phyloP scores from a whole-genome alignment of 2,797 vertebrate genomes.

The Myotis findleyi region DNA sequence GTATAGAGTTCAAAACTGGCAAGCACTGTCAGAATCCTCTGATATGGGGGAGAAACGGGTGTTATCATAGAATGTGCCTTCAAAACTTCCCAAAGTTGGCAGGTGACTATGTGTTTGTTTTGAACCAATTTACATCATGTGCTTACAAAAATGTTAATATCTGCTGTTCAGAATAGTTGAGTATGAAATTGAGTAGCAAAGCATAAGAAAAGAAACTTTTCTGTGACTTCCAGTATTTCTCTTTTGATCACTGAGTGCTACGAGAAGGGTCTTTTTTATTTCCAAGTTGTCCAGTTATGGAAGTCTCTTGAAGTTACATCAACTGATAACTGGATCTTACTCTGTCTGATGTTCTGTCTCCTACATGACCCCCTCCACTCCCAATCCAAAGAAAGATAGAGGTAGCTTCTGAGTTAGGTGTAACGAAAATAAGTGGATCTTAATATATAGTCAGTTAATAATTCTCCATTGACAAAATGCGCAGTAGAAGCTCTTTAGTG shows the following conservation, averaged over 20 bases:
- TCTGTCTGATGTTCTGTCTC: neutral
- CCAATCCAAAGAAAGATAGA: neutral
- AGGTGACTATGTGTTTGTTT: neutral
- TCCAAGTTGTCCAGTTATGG: neutral
- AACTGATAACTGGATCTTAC: neutral
- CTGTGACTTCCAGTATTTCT: constrained; percentile 11
- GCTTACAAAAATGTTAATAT: constrained; percentile 59
- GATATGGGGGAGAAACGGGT: neutral
- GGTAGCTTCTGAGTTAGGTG: neutral
- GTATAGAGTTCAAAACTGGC: constrained; percentile 23
- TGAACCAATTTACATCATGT: constrained; percentile 36
- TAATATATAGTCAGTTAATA: neutral
- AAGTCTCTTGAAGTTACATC: neutral
- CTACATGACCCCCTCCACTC: neutral
- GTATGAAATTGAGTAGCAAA: neutral
- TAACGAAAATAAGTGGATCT: neutral
- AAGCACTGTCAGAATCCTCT: neutral
- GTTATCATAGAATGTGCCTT: constrained; percentile 4
- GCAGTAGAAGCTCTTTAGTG: neutral
- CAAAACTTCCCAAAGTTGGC: neutral
- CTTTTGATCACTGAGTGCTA: neutral
- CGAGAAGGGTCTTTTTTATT: neutral
- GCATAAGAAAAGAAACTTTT: constrained; percentile 14
- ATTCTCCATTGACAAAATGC: neutral
- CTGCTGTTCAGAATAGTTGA: constrained; percentile 36